Evolutionary conservation across 2,888 invertebrate genomes (phyloP).

Genomic region (Schizaphis graminum): DNA sequence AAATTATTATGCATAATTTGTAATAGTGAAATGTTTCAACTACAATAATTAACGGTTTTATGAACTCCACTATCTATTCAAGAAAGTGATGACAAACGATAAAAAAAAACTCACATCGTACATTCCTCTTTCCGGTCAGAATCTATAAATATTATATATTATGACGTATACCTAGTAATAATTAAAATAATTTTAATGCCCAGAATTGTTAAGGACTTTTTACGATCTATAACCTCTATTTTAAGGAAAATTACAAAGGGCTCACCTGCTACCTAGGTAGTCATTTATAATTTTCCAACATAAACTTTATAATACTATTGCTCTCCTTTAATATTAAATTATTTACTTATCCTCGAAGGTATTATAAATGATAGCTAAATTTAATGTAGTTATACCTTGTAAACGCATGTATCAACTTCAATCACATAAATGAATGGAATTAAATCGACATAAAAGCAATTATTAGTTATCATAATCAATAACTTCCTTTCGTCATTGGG

Average conservation of each 20-base stretch:
- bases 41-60: neutral
- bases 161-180: neutral
- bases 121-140: neutral
- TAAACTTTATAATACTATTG: neutral
- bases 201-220: neutral
- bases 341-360: conserved; percentile 4
- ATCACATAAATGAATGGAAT: neutral
- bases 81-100: neutral
- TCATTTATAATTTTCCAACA: neutral
- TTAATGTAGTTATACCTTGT: neutral
- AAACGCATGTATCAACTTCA: neutral
- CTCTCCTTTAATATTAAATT: conserved; percentile 44
- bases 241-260: neutral
- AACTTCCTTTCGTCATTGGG: neutral
- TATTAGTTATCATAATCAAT: neutral
- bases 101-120: neutral
- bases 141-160: neutral
- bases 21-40: neutral
- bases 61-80: neutral
- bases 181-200: neutral
- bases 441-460: neutral
- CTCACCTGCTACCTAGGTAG: neutral
- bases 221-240: neutral
- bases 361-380: conserved; percentile 4
- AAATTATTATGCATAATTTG: neutral